phyloP scores from a whole-genome alignment of 2,113 vertebrate genomes.

The Brachyistius frenatus region DNA sequence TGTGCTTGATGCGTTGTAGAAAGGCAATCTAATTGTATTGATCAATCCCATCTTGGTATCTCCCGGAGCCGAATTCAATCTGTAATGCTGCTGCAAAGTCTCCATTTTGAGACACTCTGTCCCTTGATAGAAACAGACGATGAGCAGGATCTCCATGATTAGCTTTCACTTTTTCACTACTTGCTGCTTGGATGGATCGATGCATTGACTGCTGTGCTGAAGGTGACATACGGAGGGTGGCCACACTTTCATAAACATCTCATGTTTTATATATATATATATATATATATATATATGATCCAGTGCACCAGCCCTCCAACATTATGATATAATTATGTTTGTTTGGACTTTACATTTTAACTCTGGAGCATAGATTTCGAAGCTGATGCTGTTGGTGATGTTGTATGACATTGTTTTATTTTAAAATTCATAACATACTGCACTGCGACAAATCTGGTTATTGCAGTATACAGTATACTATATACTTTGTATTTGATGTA shows the following conservation, averaged over 20 bases:
- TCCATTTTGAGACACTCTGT: constrained; percentile 51
- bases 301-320: not conserved
- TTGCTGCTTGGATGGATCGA: constrained; percentile 27
- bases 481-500: not conserved
- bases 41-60: constrained; percentile 59
- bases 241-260: constrained; percentile 1
- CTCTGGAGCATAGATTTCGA: not conserved
- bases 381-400: not conserved
- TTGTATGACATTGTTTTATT: not conserved
- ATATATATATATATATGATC: not conserved
- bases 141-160: constrained; percentile 24
- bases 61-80: constrained; percentile 55
- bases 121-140: constrained; percentile 26
- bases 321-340: not conserved
- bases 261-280: too few relatives aligned
- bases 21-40: constrained; percentile 72
- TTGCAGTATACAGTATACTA: not conserved
- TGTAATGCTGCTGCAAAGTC: constrained; percentile 43
- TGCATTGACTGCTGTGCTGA: constrained; percentile 7
- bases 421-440: constrained; percentile 26
- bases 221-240: constrained; percentile 8
- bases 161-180: constrained; percentile 27
- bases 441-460: not conserved
- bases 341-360: not conserved
- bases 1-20: constrained; percentile 49